Evolutionary conservation across 1,140 invertebrate genomes (phyloP).

Genomic region (Leptinotarsa undecemlineata): DNA sequence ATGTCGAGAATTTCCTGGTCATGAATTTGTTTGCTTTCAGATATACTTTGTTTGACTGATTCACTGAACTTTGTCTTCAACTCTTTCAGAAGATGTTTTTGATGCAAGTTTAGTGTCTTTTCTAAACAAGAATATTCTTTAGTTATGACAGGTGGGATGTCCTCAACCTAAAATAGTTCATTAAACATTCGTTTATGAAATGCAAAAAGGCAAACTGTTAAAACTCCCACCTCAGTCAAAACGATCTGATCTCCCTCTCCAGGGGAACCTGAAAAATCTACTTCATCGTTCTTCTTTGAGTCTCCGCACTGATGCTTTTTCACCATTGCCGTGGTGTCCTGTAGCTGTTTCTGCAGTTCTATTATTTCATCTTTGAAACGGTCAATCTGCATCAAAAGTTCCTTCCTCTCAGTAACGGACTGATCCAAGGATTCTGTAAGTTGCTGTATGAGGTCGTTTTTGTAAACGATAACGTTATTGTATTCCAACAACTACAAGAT

Average conservation of each 20-base stretch:
- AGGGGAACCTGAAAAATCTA: no score
- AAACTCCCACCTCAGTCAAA: no score
- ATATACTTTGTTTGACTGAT: conserved; percentile 29
- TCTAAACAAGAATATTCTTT: not conserved
- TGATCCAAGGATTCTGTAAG: conserved; percentile 65
- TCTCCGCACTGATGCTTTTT: conserved; percentile 27
- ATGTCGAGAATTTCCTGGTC: conserved; percentile 35
- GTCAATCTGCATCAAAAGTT: conserved; percentile 64
- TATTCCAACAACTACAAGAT: conserved; percentile 64
- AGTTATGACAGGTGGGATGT: not conserved
- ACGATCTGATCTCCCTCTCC: no score
- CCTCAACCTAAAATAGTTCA: not conserved
- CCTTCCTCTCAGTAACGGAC: conserved; percentile 61
- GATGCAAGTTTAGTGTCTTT: conserved; percentile 25
- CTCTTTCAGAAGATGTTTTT: conserved; percentile 29
- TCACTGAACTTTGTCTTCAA: conserved; percentile 34
- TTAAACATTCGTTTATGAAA: no score
- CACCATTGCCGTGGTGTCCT: conserved; percentile 40
- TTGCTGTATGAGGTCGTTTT: conserved; percentile 64
- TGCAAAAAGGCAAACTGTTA: no score
- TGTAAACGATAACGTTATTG: conserved; percentile 62
- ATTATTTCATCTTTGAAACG: conserved; percentile 65
- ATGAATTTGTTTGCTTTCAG: conserved; percentile 26
- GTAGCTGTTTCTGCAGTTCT: conserved; percentile 58
- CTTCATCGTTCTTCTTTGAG: not conserved